Base-by-base conservation (phyloP, 2,797 vertebrate genomes). In the Clarias pachynema region DNA sequence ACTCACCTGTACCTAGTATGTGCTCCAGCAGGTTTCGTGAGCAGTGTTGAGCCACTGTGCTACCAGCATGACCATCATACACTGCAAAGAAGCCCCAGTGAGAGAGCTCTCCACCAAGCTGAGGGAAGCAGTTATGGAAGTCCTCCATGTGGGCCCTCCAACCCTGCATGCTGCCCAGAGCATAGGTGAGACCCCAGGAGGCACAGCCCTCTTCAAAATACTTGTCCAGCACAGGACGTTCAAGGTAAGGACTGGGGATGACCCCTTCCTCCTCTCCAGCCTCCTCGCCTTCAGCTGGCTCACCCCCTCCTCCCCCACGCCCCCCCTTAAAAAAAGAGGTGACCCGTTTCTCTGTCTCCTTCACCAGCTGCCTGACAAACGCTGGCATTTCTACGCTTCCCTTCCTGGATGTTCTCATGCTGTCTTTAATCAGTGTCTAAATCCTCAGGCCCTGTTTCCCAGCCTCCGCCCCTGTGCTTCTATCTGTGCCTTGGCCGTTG, bases 141-240 rank as follows among this genome's bases (percentile, higher is more conserved):
- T 97, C 96, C 90, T 97, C 96, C 96, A 95, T 95, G 90, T 93
- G 94, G 84, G 94, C 94, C 89, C 95, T 93, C 96, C 96, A 96
- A 79, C 96, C 96, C 85, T 97, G 96, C 94, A 96, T 96, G 74
- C 95, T 94, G 16, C 93, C 95, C 84, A 96, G 91, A 73, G 94
- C 95, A 3, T 96, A 97, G 83, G 89, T 92, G 87, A 94, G 90
- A 65, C 92, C 90, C 93, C 92, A 91, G 57, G 93, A 87, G 66
- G 94, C 87, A 8, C 94, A 94, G 49, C 95, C 93, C 87, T 95
- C 92, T 92, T 93, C 94, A 18, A 91, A 92, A 0, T 95, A 91
- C 90, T 96, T 96, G 85, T 95, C 94, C 89, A 95, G 92, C 2
- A 96, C 93, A 0, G 95, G 96, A 2, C 91, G 89, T 44, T 95